Evolutionary conservation across 2,888 invertebrate genomes (phyloP).

Genomic region (Nemapogon koenigi): DNA sequence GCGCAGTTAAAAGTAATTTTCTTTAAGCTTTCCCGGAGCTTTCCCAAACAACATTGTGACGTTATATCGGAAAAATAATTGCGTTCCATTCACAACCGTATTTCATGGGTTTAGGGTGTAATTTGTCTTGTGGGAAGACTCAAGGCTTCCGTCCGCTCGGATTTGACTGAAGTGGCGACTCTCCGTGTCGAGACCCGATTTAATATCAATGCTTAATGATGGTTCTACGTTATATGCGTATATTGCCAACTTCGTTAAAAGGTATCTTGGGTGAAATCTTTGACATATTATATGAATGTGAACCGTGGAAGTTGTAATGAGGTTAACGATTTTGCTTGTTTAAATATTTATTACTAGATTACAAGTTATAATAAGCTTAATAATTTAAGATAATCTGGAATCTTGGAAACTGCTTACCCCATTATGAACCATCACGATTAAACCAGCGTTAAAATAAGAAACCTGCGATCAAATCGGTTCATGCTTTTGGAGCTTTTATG

Average conservation of each 20-base stretch:
- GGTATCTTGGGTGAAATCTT: too few species aligned
- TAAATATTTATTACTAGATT: too few species aligned
- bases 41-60: constrained; percentile 17
- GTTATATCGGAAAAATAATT: constrained; percentile 37
- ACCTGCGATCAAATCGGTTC: too few species aligned
- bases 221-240: constrained; percentile 14
- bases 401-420: too few species aligned
- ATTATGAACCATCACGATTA: too few species aligned
- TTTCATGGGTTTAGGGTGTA: constrained; percentile 19
- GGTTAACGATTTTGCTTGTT: too few species aligned
- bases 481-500: too few species aligned
- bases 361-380: too few species aligned
- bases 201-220: constrained; percentile 17
- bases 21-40: constrained; percentile 20
- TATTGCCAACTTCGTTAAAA: not conserved
- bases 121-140: constrained; percentile 8
- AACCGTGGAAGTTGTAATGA: too few species aligned
- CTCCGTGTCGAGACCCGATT: constrained; percentile 2
- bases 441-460: too few species aligned
- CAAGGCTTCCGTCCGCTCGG: not conserved
- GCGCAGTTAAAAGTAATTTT: constrained; percentile 30
- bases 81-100: constrained; percentile 39
- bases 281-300: too few species aligned
- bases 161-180: constrained; percentile 2
- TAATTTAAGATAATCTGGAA: too few species aligned